These are phyloP conservation scores for Amorpha juglandis DNA, from an alignment of 2,888 invertebrate genomes.

Conservation along the genomic window DNA sequence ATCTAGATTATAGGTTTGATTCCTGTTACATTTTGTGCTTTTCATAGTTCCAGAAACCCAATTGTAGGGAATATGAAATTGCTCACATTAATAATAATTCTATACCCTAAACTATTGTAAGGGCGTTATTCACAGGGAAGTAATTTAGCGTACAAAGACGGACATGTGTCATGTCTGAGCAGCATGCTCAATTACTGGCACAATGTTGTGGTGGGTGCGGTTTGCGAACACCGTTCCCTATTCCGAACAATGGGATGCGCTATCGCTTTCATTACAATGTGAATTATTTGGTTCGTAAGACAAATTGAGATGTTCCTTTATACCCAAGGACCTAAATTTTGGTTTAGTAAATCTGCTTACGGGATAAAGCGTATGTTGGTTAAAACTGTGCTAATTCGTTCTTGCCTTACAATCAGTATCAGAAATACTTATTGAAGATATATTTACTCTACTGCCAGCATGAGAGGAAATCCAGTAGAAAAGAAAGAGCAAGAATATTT, in stretches of 20 bases:
- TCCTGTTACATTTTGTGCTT: too few relatives aligned
- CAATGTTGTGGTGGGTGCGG: conserved; percentile 40
- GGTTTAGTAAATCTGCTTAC: not conserved
- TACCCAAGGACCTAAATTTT: conserved; percentile 1
- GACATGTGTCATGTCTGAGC: conserved; percentile 46
- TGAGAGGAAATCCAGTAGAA: too few relatives aligned
- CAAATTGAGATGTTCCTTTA: conserved; percentile 31
- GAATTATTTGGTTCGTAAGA: conserved; percentile 26
- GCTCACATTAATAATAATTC: too few relatives aligned
- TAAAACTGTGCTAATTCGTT: not conserved
- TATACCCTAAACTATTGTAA: not conserved
- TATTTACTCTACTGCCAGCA: too few relatives aligned
- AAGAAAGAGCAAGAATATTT: too few relatives aligned
- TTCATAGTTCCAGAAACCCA: too few relatives aligned
- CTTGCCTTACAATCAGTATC: too few relatives aligned
- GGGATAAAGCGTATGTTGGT: not conserved
- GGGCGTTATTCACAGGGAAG: conserved; percentile 44
- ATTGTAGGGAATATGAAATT: too few relatives aligned
- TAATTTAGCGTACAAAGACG: conserved; percentile 46
- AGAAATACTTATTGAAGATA: too few relatives aligned
- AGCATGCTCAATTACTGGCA: conserved; percentile 48
- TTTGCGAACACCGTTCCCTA: conserved; percentile 40
- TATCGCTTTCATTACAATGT: conserved; percentile 35
- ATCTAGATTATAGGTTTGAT: too few relatives aligned
- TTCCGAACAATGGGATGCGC: conserved; percentile 31